Evolutionary conservation across 2,888 invertebrate genomes (phyloP), one percentile per base, ranked within the genome.

Genomic region (Tipula confusa): DNA sequence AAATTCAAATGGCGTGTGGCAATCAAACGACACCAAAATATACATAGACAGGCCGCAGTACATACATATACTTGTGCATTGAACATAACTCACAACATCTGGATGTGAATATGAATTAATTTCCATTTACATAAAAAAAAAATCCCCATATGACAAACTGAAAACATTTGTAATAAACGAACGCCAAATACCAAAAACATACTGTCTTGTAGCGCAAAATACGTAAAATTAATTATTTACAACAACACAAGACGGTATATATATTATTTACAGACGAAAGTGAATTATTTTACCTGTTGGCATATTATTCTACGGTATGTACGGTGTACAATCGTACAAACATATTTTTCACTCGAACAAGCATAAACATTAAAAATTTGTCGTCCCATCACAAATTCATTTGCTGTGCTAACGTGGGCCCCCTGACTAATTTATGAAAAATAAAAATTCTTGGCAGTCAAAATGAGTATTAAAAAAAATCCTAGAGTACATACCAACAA

Each of bases 331-430:
- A 9, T 64, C 43, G 6, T 43, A 43, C 43, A 15, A n/a, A 64
- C 9, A 18, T 64, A 33, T 64, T 64, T 64, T 13, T 9, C 24
- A 24, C 64, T 64, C 64, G 64, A 24, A 6, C 24, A 64, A 64
- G 24, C 64, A 64, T 64, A 24, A 64, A 64, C 64, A 64, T 64
- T 9, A 64, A 43, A 64, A n/a, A 24, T 9, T 18, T 64, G 64
- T n/a, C n/a, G n/a, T 64, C 64, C 64, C 64, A 64, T 64, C 64
- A 64, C 64, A 64, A 64, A 64, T 64, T 64, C 64, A 64, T 64
- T 64, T 24, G 64, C 9, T 64, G 24, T 64, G 24, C 64, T 64
- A 24, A 64, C 24, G 64, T 24, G 15, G 64, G 64, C 24, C 9
- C 64, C 4, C 48, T 18, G 18, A 64, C 64, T 64, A 64, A 64